Evolutionary conservation across 2,797 vertebrate species (phyloP).

Genomic region (Chelidonichthys spinosus): DNA sequence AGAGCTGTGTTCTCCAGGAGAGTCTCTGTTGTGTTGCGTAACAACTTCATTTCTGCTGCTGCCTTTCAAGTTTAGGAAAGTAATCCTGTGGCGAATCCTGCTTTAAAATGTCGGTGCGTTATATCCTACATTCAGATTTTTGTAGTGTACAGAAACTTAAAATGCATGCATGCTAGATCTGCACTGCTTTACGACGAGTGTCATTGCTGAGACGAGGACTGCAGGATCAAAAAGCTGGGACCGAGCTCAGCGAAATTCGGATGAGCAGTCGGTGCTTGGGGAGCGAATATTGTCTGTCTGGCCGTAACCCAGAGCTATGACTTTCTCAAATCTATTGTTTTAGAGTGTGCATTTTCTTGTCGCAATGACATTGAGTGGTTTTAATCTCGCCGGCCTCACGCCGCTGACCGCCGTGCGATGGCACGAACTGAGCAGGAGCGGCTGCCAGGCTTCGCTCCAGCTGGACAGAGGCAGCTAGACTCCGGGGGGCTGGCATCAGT

Average conservation of each 20-base stretch:
- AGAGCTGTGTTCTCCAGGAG: slow-evolving; percentile 31
- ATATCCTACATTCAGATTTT: background rate
- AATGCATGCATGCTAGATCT: background rate
- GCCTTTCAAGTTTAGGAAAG: slow-evolving; percentile 28
- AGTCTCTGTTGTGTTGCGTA: slow-evolving; percentile 47
- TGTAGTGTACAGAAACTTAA: background rate
- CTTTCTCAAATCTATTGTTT: slow-evolving; percentile 78
- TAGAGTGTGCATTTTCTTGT: slow-evolving; percentile 54
- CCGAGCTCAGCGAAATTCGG: slow-evolving; percentile 48
- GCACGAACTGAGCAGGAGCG: slow-evolving; percentile 62
- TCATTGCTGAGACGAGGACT: slow-evolving; percentile 30
- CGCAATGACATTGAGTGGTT: slow-evolving; percentile 66
- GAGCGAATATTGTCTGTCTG: slow-evolving; percentile 51
- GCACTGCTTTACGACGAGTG: slow-evolving; percentile 3
- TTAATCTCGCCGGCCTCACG: slow-evolving; percentile 73
- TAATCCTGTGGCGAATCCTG: slow-evolving; percentile 1
- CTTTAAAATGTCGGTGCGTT: slow-evolving; percentile 6
- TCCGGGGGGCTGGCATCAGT: slow-evolving; percentile 67
- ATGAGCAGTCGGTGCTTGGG: slow-evolving; percentile 35
- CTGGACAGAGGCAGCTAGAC: slow-evolving; percentile 60
- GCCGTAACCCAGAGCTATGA: slow-evolving; percentile 66
- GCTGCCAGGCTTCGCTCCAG: slow-evolving; percentile 72
- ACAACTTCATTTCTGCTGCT: slow-evolving; percentile 44
- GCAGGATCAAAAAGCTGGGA: slow-evolving; percentile 34
- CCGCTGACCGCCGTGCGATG: slow-evolving; percentile 63